Conservation (phyloP, 2,888 invertebrate genomes). For the Drosophila rubida region DNA sequence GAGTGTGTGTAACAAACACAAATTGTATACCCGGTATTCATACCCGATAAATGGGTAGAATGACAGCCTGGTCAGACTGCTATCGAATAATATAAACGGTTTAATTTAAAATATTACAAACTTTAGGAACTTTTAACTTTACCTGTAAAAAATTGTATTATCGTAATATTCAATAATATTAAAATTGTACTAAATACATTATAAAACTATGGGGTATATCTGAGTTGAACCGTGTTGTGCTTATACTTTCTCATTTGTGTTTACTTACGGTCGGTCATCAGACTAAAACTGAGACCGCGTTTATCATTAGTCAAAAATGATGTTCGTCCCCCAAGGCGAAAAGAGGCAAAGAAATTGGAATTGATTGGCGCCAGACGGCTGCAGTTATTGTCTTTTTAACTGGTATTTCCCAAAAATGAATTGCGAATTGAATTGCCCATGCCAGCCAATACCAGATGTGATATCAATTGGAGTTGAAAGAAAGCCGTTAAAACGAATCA, state of each 20-base stretch:
- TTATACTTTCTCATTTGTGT: constrained; percentile 1
- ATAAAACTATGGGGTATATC: not conserved
- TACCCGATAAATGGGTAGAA: not conserved
- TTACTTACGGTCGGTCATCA: constrained; percentile 32
- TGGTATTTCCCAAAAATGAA: constrained; percentile 51
- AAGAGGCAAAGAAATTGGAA: constrained; percentile 57
- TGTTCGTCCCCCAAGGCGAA: constrained; percentile 27
- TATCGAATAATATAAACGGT: not conserved
- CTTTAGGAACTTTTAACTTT: not conserved
- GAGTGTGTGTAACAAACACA: constrained; percentile 59
- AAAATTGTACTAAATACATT: not conserved
- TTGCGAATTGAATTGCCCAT: constrained; percentile 45
- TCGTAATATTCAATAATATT: not conserved
- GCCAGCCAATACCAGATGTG: not conserved
- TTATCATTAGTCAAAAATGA: constrained; percentile 69
- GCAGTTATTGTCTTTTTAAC: constrained; percentile 31
- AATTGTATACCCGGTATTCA: constrained; percentile 6
- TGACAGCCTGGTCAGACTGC: not conserved
- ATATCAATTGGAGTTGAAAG: constrained; percentile 45
- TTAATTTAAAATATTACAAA: not conserved
- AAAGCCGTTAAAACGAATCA: constrained; percentile 68
- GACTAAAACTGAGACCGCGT: constrained; percentile 20
- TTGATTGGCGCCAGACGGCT: constrained; percentile 68
- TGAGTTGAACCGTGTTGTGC: not conserved
- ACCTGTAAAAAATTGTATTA: not conserved